Base-by-base conservation (phyloP, 2,113 vertebrate genomes). In the Canis aureus region DNA sequence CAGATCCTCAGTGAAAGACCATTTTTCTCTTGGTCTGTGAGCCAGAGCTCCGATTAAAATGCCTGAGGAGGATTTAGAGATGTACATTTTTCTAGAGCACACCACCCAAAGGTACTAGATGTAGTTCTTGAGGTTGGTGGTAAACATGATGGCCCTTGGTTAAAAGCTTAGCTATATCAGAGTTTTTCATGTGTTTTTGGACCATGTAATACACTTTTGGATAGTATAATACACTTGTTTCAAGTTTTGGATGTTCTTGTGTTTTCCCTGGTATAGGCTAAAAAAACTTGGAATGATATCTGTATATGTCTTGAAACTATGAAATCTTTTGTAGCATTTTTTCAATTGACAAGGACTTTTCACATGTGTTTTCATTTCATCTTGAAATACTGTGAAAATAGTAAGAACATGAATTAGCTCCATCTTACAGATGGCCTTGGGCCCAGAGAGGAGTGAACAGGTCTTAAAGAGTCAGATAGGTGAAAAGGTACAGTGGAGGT, bases 261-360 rank as follows among this genome's bases (percentile, higher is more conserved):
- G 23, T n/a, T 91, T 95, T 95, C 85, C 74, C 93, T 78, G 43
- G 43, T 78, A 29, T 29, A 51, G 51, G 25, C 51, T 29, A 78
- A 78, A 51, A 76, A 32, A 51, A 67, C 49, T 94, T 96, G 96
- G 88, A 94, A 87, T 84, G 53, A 69, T 86, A 86, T 80, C 38
- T 82, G 82, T 60, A 49, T 29, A 73, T 10, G 91, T 96, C 97
- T 32, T 83, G 83, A 86, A 49, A 53, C 49, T 64, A 67, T 83
- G 89, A 93, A 93, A 91, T 95, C 27, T 64, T 96, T 83, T 66
- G 19, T 69, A 87, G 80, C 43, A 69, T 74, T 96, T 97, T 97
- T 83, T 74, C 60, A 80, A 66, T 62, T 83, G 86, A 69, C 1
- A 94, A 95, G 27, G 15, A 6, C 13, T 64, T 96, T 95, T 94